Evolutionary conservation across 2,113 vertebrate genomes (phyloP).

Genomic region (Rhegmatorhina hoffmannsi): DNA sequence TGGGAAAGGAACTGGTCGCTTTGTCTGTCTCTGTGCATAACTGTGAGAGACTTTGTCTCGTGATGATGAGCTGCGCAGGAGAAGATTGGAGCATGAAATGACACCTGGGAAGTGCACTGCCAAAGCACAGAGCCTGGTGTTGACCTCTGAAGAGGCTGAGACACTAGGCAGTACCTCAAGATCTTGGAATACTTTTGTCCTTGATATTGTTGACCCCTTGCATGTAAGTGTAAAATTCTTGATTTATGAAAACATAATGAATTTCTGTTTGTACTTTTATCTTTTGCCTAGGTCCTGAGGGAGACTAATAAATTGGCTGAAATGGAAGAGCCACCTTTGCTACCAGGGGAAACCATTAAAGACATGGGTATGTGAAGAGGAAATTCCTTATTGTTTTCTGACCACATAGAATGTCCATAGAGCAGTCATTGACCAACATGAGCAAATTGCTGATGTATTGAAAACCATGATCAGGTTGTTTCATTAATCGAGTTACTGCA

Average conservation of each 20-base stretch:
- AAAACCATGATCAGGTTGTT: not conserved
- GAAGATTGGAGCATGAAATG: not conserved
- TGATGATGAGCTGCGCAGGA: not conserved
- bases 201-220: not conserved
- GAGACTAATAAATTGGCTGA: slow-evolving; percentile 85
- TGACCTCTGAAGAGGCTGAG: not conserved
- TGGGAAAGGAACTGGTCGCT: not conserved
- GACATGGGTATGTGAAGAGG: slow-evolving; percentile 80
- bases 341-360: slow-evolving; percentile 92
- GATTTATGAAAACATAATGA: not conserved
- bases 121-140: not conserved
- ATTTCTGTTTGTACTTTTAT: not conserved
- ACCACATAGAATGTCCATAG: not conserved
- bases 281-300: slow-evolving; percentile 72
- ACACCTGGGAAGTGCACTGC: not conserved
- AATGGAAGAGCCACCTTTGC: slow-evolving; percentile 89
- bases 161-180: not conserved
- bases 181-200: not conserved
- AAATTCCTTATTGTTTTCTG: not conserved
- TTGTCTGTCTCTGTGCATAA: not conserved
- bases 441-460: not conserved
- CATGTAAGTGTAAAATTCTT: not conserved
- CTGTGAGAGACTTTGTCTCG: not conserved
- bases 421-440: not conserved
- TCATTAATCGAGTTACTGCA: not conserved